Evolutionary conservation across 2,113 vertebrate genomes (phyloP), one percentile per base, ranked within the genome.

Genomic region (Antigone vipio): DNA sequence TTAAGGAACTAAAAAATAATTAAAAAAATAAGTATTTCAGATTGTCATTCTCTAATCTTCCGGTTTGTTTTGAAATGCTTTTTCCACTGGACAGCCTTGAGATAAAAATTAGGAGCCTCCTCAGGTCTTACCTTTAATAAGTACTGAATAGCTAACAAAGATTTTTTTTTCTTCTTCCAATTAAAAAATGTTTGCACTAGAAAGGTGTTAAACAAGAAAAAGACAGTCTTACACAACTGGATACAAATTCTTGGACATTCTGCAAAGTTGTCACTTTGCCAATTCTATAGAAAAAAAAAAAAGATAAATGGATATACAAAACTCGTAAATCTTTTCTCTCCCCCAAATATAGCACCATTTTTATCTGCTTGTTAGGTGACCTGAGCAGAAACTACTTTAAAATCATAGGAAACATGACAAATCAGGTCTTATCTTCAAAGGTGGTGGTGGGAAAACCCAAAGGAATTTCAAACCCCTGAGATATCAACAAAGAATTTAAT

Each of bases 401-500:
- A 91, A 85, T 60, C 1, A 1, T 22, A 50, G 29, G 92, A 92
- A 89, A 81, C 58, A 79, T 59, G 47, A 91, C 69, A 93, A 85
- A 93, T 79, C 14, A 30, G 56, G 73, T 34, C 86, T 97, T 95
- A 95, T 95, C 95, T 95, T 95, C 94, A 94, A 95, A 95, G 60
- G 67, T 93, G 38, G 58, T 79, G 8, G 88, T 93, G 89, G 77
- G 60, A 93, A 95, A 92, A 95, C 68, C 83, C 92, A 91, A 85
- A 87, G 86, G 92, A 97, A 96, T 93, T 93, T 88, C 83, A 95
- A 87, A 35, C 52, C 49, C 23, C 26, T 85, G 49, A 89, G 66
- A 85, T 76, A 89, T 3, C 91, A 91, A 79, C 42, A 53, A 94
- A 93, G 82, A 96, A 94, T 90, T 95, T 85, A 86, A 96, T 96